phyloP scores from a whole-genome alignment of 2,113 vertebrate genomes.

The Nothoprocta pentlandii region DNA sequence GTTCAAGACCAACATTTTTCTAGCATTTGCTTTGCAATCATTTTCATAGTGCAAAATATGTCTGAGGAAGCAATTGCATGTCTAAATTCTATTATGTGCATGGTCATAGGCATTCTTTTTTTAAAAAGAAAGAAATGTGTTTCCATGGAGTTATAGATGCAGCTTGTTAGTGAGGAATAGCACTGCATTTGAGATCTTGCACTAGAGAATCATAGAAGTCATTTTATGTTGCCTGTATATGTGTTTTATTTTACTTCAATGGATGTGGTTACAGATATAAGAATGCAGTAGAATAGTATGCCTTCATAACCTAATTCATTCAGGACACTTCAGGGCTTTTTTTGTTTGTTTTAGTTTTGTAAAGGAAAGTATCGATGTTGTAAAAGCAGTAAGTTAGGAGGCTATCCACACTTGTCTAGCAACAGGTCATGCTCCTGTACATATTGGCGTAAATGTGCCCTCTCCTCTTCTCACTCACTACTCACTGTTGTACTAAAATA shows the following conservation, averaged over 20 bases:
- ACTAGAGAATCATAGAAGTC: neutral
- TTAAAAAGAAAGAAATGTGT: neutral
- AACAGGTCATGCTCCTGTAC: fast-evolving
- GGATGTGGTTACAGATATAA: neutral
- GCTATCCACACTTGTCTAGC: neutral
- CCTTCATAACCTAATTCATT: neutral
- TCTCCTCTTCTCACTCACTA: neutral
- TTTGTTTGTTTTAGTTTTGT: neutral
- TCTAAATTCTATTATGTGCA: neutral
- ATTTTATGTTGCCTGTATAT: neutral
- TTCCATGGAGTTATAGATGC: neutral
- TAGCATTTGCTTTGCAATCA: neutral
- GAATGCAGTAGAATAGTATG: neutral
- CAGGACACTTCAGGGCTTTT: neutral
- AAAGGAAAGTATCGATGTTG: neutral
- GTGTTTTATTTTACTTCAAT: neutral
- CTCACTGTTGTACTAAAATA: too few species aligned
- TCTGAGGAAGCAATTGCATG: neutral
- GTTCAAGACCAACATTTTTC: conserved; percentile 10
- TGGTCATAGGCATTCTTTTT: neutral
- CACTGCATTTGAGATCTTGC: neutral
- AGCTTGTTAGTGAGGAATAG: neutral
- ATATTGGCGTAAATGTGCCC: fast-evolving
- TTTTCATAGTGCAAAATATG: neutral
- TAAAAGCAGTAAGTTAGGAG: neutral